Percentiles rank a stretch among this genome's conserved stretches.
These are phyloP conservation scores for Aethes cnicana DNA, from an alignment of 2,888 invertebrate species.

Conservation along the genomic window DNA sequence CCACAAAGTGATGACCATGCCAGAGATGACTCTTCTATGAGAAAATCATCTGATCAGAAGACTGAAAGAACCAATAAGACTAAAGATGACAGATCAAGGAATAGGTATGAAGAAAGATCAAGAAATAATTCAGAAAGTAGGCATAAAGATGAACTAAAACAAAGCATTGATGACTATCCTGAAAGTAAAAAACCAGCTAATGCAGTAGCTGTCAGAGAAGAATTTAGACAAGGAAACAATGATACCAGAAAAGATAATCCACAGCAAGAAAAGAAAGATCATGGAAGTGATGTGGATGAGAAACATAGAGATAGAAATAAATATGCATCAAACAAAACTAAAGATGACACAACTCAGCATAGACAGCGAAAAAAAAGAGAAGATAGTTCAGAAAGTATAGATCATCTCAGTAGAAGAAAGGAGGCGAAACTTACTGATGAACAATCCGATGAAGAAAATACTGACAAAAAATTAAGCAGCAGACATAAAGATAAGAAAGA, in stretches of 20 bases:
- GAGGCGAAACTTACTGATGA: too few species aligned
- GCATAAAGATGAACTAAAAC: conserved; percentile 1
- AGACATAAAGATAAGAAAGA: background rate
- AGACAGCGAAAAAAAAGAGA: conserved; percentile 23
- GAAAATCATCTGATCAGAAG: conserved; percentile 11
- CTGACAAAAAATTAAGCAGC: too few species aligned
- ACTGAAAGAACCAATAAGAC: conserved; percentile 32
- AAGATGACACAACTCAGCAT: conserved; percentile 2
- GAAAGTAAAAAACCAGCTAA: conserved; percentile 13
- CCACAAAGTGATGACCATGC: conserved; percentile 44
- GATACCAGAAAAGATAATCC: conserved; percentile 1
- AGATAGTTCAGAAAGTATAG: conserved; percentile 17
- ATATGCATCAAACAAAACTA: background rate
- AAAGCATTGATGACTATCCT: background rate
- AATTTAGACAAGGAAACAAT: background rate
- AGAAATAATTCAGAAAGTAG: conserved; percentile 16
- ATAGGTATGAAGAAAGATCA: conserved; percentile 20
- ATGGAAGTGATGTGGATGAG: background rate
- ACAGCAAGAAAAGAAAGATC: background rate
- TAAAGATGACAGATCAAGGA: conserved; percentile 36
- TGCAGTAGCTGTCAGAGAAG: background rate
- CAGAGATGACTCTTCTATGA: conserved; percentile 32
- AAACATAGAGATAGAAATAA: background rate
- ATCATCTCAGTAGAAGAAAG: too few species aligned
- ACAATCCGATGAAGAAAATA: too few species aligned